Conservation (phyloP, 2,113 vertebrate genomes). For the Cyprinodon variegatus region DNA sequence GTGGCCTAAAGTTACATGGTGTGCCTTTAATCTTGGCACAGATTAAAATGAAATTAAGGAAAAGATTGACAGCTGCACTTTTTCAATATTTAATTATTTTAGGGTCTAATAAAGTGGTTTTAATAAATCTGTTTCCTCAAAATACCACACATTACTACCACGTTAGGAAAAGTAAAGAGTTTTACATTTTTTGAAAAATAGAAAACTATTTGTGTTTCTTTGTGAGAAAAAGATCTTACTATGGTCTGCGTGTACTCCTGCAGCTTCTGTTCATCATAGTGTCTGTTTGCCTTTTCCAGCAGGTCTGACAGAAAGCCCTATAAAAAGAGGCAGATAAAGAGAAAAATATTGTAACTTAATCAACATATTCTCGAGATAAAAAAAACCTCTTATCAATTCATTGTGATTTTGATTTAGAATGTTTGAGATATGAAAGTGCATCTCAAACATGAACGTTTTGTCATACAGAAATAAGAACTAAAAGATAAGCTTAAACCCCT, state of each 20-base stretch:
- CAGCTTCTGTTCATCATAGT: conserved; percentile 93
- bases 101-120: too few relatives aligned
- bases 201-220: neutral
- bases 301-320: conserved; percentile 96
- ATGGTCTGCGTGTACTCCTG: conserved; percentile 97
- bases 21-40: too few relatives aligned
- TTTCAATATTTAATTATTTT: too few relatives aligned
- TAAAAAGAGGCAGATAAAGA: conserved; percentile 19
- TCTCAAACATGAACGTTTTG: neutral
- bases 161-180: neutral
- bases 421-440: neutral
- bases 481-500: too few relatives aligned
- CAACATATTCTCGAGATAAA: neutral
- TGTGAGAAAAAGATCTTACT: conserved; percentile 75
- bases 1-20: too few relatives aligned
- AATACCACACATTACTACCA: too few relatives aligned
- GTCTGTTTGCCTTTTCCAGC: conserved; percentile 94
- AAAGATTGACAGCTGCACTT: too few relatives aligned
- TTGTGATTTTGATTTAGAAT: neutral
- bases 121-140: too few relatives aligned
- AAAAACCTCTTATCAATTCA: neutral
- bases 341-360: neutral
- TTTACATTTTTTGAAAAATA: too few relatives aligned
- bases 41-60: too few relatives aligned
- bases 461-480: neutral